Conservation (phyloP, 2,797 vertebrate species). For the Notolabrus celidotus region DNA sequence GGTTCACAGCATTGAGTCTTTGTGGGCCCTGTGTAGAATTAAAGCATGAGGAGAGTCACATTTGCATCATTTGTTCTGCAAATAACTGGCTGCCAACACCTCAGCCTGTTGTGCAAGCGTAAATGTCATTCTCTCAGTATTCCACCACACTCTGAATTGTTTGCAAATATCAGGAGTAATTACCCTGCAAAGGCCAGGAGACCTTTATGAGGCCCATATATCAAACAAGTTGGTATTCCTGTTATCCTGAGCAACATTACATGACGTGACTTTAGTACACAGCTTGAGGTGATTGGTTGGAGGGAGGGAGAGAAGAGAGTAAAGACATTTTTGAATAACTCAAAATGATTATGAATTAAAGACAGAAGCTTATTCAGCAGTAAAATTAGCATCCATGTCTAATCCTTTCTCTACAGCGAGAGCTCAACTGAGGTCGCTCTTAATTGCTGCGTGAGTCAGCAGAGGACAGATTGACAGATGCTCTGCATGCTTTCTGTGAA, state of each 20-base stretch:
- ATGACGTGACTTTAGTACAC: neutral
- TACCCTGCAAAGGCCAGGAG: neutral
- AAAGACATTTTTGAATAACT: neutral
- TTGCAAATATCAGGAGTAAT: too few relatives aligned
- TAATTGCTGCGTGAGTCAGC: conserved; percentile 25
- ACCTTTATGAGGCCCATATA: neutral
- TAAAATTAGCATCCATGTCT: neutral
- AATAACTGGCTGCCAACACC: too few relatives aligned
- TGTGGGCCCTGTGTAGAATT: too few relatives aligned
- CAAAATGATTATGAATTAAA: neutral
- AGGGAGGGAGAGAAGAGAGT: neutral
- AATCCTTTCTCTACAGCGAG: neutral
- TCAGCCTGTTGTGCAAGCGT: too few relatives aligned
- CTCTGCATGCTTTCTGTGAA: conserved; percentile 1
- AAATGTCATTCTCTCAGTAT: too few relatives aligned
- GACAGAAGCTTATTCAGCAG: neutral
- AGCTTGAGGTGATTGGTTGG: neutral
- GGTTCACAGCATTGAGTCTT: too few relatives aligned
- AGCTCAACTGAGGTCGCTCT: neutral
- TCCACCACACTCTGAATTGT: too few relatives aligned
- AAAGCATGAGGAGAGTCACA: too few relatives aligned
- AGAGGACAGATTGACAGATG: conserved; percentile 19
- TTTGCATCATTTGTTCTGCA: too few relatives aligned
- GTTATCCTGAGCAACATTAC: neutral
- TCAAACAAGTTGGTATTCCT: neutral